These are phyloP conservation scores for Rhagophthalmus giganteus DNA, from an alignment of 2,888 invertebrate species.

Conservation along the genomic window DNA sequence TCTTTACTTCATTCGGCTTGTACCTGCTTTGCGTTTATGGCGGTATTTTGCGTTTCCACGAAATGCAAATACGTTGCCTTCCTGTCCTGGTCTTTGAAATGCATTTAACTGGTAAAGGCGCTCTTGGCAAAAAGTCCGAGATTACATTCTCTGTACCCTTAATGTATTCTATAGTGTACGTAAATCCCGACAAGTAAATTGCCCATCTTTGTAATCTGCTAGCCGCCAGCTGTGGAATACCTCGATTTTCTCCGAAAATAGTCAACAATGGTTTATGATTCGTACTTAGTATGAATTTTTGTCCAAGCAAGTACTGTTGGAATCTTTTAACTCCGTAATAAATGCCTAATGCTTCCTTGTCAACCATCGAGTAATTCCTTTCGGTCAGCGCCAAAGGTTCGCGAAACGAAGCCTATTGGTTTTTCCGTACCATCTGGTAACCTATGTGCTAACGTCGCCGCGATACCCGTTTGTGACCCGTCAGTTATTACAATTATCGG, in stretches of 20 bases:
- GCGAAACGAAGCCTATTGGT: not conserved
- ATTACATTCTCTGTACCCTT: not conserved
- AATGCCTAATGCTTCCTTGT: not conserved
- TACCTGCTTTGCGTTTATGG: too few relatives aligned
- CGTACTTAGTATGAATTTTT: constrained; percentile 38
- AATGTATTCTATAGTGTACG: not conserved
- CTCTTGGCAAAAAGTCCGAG: too few relatives aligned
- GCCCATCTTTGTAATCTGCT: constrained; percentile 43
- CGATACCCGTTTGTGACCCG: not conserved
- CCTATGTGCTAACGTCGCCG: constrained; percentile 3
- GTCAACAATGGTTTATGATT: constrained; percentile 45
- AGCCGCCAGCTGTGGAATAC: constrained; percentile 43
- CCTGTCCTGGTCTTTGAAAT: too few relatives aligned
- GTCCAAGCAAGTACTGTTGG: constrained; percentile 43
- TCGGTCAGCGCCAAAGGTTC: not conserved
- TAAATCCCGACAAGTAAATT: not conserved
- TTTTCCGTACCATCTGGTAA: constrained; percentile 28
- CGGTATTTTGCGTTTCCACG: too few relatives aligned
- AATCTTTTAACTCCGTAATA: constrained; percentile 37
- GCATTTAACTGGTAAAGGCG: too few relatives aligned
- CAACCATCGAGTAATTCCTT: not conserved
- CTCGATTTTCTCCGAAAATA: constrained; percentile 40
- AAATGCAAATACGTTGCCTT: too few relatives aligned
- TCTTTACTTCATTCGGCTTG: too few relatives aligned
- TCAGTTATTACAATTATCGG: not conserved